Base-by-base conservation (phyloP, 2,888 invertebrate species). In the Xylota sylvarum region DNA sequence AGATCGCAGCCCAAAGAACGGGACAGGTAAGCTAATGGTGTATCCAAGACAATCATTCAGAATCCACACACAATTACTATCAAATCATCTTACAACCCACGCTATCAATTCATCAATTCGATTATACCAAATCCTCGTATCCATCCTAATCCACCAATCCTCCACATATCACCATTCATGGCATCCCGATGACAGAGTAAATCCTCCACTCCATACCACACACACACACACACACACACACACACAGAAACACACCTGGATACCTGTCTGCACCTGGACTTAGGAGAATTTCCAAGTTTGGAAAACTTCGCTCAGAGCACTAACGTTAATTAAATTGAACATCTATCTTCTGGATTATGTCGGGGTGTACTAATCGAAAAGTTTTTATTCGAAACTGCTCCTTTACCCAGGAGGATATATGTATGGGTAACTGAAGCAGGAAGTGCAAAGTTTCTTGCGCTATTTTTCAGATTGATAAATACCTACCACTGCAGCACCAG, bases 261-360 rank as follows among this genome's bases (percentile, higher is more conserved):
- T n/a, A 2, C 19, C 43, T 55, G 5, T 30, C 32, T 30, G 32
- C 37, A 56, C 62, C 77, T 43, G 56, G 30, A 52, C 37, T 69
- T 10, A 10, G 2, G 5, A 14, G 27, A 55, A 43, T 32, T 23
- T 43, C 4, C 58, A 58, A 64, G 48, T 65, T 43, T 56, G n/a
- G 19, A 72, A 52, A 82, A 65, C 19, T 80, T 56, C 23, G 23
- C 58, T 19, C 78, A 14, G 27, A 56, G 70, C 64, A 82, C 65
- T 77, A 72, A 43, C 65, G 67, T 83, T 83, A 83, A 83, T 83
- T 83, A 83, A 83, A 83, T 67, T 67, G 83, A 73, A 73, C 83
- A 83, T 83, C 79, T 62, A 83, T 83, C 83, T 79, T 79, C 55
- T 32, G 67, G 79, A 83, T 83, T 73, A 73, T 79, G 73, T 79